Evolutionary conservation across 2,113 vertebrate genomes (phyloP).

Genomic region (Bos javanicus): DNA sequence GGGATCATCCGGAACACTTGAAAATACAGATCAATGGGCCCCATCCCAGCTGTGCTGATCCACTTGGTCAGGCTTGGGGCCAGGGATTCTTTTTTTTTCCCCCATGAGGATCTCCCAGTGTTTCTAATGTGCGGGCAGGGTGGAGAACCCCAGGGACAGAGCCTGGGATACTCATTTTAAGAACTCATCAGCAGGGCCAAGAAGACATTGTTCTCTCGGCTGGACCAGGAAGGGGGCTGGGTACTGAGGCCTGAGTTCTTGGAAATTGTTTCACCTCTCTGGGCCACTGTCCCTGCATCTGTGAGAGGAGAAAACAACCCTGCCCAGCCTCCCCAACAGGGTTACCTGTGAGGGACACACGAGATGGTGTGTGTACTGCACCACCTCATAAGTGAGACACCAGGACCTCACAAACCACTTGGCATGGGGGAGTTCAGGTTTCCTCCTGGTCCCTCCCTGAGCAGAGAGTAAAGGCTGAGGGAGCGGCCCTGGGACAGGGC

Average conservation of each 20-base stretch:
- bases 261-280: neutral
- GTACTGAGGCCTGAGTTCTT: neutral
- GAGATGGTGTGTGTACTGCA: fast-evolving
- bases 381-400: neutral
- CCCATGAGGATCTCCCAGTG: neutral
- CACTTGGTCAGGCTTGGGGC: neutral
- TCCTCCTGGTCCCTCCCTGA: neutral
- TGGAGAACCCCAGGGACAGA: neutral
- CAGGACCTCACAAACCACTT: neutral
- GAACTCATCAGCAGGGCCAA: neutral
- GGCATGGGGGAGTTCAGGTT: neutral
- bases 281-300: neutral
- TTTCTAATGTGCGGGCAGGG: neutral
- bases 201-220: neutral
- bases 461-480: neutral
- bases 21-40: neutral
- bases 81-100: neutral
- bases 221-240: neutral
- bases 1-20: neutral
- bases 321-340: neutral
- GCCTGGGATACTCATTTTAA: neutral
- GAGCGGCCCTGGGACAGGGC: neutral
- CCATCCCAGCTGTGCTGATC: neutral
- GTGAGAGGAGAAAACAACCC: neutral
- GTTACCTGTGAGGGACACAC: neutral